Evolutionary conservation across 1,140 invertebrate species (phyloP).

Genomic region (Philaenus spumarius): DNA sequence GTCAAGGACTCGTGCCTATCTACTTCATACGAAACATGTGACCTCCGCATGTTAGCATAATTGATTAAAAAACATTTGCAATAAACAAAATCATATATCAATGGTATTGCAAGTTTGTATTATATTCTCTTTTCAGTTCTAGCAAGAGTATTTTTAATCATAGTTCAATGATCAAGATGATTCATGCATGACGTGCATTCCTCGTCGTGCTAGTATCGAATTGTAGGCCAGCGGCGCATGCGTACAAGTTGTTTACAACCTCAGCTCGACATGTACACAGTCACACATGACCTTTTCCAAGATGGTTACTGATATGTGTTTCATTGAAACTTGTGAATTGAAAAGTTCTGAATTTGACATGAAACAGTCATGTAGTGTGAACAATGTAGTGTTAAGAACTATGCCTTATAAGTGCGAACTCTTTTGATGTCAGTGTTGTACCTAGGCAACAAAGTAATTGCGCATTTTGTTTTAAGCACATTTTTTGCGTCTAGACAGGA

Average conservation of each 20-base stretch:
- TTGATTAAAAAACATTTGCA: not conserved
- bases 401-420: conserved; percentile 1
- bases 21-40: not conserved
- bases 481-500: conserved; percentile 11
- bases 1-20: conserved; percentile 20
- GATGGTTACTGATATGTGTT: conserved; percentile 31
- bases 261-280: conserved; percentile 26
- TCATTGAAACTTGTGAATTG: conserved; percentile 18
- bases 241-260: conserved; percentile 42
- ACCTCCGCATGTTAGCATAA: not conserved
- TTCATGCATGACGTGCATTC: conserved; percentile 23
- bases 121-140: not conserved
- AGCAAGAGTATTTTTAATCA: not conserved
- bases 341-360: conserved; percentile 6
- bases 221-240: conserved; percentile 40
- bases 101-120: not conserved
- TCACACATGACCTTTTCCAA: conserved; percentile 36
- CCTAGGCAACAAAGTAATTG: conserved; percentile 19
- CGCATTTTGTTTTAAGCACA: conserved; percentile 24
- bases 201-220: conserved; percentile 31
- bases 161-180: conserved; percentile 20
- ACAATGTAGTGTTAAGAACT: conserved; percentile 10
- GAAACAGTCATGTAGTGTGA: not conserved
- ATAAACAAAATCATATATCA: not conserved
- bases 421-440: conserved; percentile 24